Evolutionary conservation across 1,140 invertebrate genomes (phyloP), one percentile per base, ranked within the genome.

Genomic region (Spodoptera frugiperda): DNA sequence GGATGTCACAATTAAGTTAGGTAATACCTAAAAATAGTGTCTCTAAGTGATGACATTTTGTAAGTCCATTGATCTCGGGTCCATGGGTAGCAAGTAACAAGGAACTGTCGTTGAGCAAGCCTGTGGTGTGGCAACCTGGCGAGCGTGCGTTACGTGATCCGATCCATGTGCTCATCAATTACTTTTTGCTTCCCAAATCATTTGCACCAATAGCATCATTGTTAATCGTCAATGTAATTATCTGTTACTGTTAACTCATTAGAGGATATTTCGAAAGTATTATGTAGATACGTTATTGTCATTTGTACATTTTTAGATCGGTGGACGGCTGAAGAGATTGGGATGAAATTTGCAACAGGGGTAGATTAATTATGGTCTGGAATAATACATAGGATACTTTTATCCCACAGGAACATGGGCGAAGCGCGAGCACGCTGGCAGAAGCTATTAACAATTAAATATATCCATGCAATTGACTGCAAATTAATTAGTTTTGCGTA

Each of bases 101-200:
- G 33, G n/a, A 46, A 65, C 76, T 65, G 21, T 17, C 49, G 71
- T 85, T 84, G 77, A 73, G 81, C 76, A 85, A 85, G 68, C 6
- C 57, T 65, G 55, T 63, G 53, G 74, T 81, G 81, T 79, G 61
- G 80, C 59, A 80, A 39, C 82, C 80, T 79, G 61, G 80, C 59
- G 78, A 83, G n/a, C 33, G 54, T 25, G 53, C 67, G 72, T 89
- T 89, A 85, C 87, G 83, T 87, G 81, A 85, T 79, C n/a, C 76
- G 46, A 61, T 33, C 76, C 83, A 81, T 79, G 76, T 77, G 73
- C 80, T 82, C 86, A 86, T 89, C 87, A 87, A 84, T 86, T 79
- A 74, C 70, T 71, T 76, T 57, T 78, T 77, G 63, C 63, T 68
- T 73, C 68, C 54, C 53, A 49, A 79, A 44, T 76, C 49, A n/a